Evolutionary conservation across 2,113 vertebrate species (phyloP).

Genomic region (Aplodontia rufa): DNA sequence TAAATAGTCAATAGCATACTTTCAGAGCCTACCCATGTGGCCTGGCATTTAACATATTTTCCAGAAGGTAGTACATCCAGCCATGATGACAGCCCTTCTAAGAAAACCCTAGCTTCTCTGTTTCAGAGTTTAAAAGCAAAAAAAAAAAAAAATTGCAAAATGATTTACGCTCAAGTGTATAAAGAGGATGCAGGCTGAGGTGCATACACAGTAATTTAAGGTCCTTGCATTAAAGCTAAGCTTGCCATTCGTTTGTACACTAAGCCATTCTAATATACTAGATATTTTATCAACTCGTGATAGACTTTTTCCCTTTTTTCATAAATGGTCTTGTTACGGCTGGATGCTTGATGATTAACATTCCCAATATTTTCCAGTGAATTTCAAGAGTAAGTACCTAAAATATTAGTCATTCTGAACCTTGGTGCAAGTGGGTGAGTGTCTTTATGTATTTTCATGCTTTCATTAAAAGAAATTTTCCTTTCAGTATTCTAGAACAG

Average conservation of each 20-base stretch:
- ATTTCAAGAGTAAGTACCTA: not conserved
- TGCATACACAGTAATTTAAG: not conserved
- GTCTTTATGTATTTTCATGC: not conserved
- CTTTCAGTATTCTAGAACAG: not conserved
- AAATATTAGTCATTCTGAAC: not conserved
- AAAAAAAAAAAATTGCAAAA: not conserved
- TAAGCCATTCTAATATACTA: not conserved
- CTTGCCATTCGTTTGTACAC: not conserved
- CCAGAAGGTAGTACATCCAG: not conserved
- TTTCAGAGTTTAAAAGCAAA: not conserved
- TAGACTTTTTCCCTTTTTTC: not conserved
- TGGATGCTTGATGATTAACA: not conserved
- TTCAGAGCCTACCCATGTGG: not conserved
- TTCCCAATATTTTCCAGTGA: not conserved
- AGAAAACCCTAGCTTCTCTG: slow-evolving; percentile 22
- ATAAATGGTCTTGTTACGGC: not conserved
- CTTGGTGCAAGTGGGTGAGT: not conserved
- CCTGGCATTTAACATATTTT: slow-evolving; percentile 52
- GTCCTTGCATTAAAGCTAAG: not conserved
- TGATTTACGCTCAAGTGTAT: not conserved
- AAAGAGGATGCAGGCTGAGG: not conserved
- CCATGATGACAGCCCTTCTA: slow-evolving; percentile 42
- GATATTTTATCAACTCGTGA: not conserved
- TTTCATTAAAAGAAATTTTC: not conserved
- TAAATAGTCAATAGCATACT: not conserved